A percentile compares a stretch with the other conserved stretches of the same genome.
Conservation (phyloP, 2,113 vertebrate genomes). For the Hippocampus abdominalis region DNA sequence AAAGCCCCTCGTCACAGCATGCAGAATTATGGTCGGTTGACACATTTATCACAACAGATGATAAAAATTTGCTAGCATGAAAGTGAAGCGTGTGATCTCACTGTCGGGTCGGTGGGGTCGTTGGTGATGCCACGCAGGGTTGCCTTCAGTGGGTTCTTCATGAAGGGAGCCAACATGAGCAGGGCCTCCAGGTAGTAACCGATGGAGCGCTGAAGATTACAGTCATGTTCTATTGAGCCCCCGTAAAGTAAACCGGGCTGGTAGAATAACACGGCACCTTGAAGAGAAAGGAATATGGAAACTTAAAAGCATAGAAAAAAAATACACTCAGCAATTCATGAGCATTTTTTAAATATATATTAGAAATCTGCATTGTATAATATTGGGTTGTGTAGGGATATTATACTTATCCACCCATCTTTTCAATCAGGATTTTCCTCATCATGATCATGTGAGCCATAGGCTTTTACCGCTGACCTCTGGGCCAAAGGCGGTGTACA, state of each 20-base stretch:
- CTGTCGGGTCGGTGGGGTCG: constrained; percentile 86
- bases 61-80: neutral
- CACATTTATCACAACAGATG: neutral
- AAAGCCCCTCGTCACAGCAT: too few relatives aligned
- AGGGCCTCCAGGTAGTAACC: constrained; percentile 93
- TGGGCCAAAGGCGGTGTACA: neutral
- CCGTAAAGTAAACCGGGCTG: constrained; percentile 88
- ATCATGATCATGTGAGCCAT: neutral
- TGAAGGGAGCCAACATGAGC: constrained; percentile 91
- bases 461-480: neutral
- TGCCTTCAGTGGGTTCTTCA: constrained; percentile 84
- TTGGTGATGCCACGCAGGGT: constrained; percentile 89
- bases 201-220: constrained; percentile 80
- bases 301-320: neutral
- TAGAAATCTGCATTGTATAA: neutral
- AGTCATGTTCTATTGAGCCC: constrained; percentile 88
- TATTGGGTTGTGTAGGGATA: neutral
- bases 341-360: neutral
- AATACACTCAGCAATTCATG: neutral
- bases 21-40: neutral
- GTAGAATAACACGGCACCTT: constrained; percentile 89
- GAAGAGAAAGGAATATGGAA: neutral
- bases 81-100: constrained; percentile 59
- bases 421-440: neutral
- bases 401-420: too few relatives aligned